Evolutionary conservation across 1,140 invertebrate genomes (phyloP).

Genomic region (Diachasma alloeum): DNA sequence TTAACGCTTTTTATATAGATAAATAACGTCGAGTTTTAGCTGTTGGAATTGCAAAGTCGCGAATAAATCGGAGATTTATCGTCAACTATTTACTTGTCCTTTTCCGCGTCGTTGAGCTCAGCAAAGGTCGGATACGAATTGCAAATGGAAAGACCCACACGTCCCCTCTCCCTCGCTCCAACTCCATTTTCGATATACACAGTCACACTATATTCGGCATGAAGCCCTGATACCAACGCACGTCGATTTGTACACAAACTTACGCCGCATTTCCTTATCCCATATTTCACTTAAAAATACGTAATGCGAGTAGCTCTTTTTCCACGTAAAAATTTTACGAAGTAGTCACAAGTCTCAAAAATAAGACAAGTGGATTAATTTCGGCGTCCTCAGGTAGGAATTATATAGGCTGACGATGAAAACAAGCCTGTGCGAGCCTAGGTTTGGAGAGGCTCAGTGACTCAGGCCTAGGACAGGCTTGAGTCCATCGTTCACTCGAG

Average conservation of each 20-base stretch:
- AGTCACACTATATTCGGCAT: not conserved
- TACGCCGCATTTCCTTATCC: too few relatives aligned
- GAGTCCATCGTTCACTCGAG: too few relatives aligned
- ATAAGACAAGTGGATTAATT: too few relatives aligned
- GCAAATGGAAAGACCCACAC: slow-evolving; percentile 3
- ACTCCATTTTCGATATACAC: not conserved
- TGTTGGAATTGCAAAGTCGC: not conserved
- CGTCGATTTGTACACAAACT: not conserved
- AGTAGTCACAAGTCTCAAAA: too few relatives aligned
- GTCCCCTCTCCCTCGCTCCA: not conserved
- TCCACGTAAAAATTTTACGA: too few relatives aligned
- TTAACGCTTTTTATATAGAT: slow-evolving; percentile 1
- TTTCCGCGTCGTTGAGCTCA: not conserved
- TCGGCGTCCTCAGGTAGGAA: too few relatives aligned
- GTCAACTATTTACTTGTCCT: slow-evolving; percentile 7
- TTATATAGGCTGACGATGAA: too few relatives aligned
- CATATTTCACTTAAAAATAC: too few relatives aligned
- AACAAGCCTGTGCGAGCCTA: too few relatives aligned
- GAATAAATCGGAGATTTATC: slow-evolving; percentile 9
- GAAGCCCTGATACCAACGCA: not conserved
- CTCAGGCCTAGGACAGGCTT: too few relatives aligned
- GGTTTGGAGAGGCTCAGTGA: too few relatives aligned
- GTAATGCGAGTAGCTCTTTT: too few relatives aligned
- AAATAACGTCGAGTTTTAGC: not conserved
- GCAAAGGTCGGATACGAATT: slow-evolving; percentile 5